phyloP scores from a whole-genome alignment of 2,797 vertebrate species.

The Tamandua tetradactyla region DNA sequence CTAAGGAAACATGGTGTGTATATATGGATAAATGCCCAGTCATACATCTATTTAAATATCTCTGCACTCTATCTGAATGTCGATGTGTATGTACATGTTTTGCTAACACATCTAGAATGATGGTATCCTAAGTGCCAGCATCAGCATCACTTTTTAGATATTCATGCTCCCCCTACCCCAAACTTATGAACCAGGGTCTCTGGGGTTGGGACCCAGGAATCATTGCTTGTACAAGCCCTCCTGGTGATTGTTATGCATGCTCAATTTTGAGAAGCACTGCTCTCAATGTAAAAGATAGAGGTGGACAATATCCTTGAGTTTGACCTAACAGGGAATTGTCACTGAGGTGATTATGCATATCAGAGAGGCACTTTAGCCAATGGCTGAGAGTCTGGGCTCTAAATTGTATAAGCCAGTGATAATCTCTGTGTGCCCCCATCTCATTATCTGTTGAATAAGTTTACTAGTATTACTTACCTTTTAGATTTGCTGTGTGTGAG shows the following conservation, averaged over 20 bases:
- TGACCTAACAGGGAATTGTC: background rate
- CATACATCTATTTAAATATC: background rate
- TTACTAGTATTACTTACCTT: background rate
- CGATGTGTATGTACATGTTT: background rate
- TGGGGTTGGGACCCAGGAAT: background rate
- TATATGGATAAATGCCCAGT: background rate
- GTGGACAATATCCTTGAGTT: background rate
- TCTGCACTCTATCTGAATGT: background rate
- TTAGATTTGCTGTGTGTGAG: background rate
- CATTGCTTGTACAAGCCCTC: background rate
- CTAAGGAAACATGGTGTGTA: background rate
- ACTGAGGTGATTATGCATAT: background rate
- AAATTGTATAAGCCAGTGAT: background rate
- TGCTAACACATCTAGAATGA: background rate
- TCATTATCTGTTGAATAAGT: background rate
- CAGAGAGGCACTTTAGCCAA: background rate
- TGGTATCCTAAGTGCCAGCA: background rate
- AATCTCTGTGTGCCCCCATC: background rate
- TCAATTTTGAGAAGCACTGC: background rate
- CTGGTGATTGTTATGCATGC: background rate
- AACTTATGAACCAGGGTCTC: background rate
- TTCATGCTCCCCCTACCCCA: background rate
- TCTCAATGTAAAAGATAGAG: background rate
- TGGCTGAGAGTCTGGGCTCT: background rate
- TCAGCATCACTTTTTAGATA: background rate